A percentile compares a stretch with the other conserved stretches of the same genome.
Evolutionary conservation across 2,113 vertebrate genomes (phyloP).

Genomic region (Phodopus roborovskii): DNA sequence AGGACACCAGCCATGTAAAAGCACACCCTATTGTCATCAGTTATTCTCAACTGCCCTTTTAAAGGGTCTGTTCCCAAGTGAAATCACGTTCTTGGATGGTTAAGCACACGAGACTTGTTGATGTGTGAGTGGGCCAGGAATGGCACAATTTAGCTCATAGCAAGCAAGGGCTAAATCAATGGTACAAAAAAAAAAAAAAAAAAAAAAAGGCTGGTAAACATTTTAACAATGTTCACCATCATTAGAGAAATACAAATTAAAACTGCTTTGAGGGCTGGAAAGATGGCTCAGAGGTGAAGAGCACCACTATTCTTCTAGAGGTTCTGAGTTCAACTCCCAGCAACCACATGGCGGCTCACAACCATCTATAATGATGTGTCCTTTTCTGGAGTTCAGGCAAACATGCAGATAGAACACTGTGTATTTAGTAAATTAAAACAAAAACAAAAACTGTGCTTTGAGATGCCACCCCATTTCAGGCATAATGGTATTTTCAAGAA

Average conservation of each 20-base stretch:
- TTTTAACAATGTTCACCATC: background rate
- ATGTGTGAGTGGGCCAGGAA: background rate
- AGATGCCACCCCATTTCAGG: background rate
- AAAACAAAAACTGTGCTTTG: background rate
- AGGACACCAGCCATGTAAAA: background rate
- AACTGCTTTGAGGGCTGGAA: background rate
- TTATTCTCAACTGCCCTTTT: background rate
- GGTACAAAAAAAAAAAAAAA: no score
- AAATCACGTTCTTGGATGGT: background rate
- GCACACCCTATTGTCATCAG: background rate
- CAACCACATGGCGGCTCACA: background rate
- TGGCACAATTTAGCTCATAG: background rate
- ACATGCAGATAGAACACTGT: background rate
- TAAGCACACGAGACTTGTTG: background rate
- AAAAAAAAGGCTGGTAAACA: background rate
- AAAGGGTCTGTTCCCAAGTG: background rate
- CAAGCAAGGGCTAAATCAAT: no score
- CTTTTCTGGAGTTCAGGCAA: background rate
- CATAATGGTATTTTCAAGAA: background rate
- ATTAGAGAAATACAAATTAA: background rate
- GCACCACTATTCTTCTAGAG: background rate
- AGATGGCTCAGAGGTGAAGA: background rate
- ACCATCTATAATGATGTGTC: background rate
- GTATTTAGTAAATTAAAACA: background rate
- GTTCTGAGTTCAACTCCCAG: background rate